These are phyloP conservation scores for Ornithoptera alexandrae DNA, from an alignment of 2,888 invertebrate species.

Conservation along the genomic window DNA sequence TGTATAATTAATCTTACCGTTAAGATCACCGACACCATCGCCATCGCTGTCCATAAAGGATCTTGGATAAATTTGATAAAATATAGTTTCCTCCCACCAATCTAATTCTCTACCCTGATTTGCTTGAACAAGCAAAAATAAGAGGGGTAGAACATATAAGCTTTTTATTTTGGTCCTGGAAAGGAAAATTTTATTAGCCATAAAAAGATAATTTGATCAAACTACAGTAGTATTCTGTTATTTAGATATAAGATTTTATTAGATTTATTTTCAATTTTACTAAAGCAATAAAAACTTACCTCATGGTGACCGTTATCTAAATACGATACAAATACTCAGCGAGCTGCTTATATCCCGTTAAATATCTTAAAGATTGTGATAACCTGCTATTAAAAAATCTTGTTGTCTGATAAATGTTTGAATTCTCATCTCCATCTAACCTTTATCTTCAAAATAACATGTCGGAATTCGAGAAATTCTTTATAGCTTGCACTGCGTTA, in stretches of 20 bases:
- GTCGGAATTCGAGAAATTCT: neutral
- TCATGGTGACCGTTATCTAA: constrained; percentile 11
- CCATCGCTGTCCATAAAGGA: constrained; percentile 89
- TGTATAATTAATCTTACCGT: constrained; percentile 53
- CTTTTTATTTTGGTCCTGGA: constrained; percentile 16
- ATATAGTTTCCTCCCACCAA: constrained; percentile 89
- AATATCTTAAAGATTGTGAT: constrained; percentile 24
- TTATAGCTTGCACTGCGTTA: constrained; percentile 19
- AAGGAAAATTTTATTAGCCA: constrained; percentile 4
- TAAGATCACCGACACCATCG: constrained; percentile 85
- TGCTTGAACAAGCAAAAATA: constrained; percentile 44
- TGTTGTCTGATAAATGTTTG: constrained; percentile 25
- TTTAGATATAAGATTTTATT: too few species aligned
- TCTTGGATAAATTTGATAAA: constrained; percentile 90
- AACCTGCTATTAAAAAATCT: constrained; percentile 18
- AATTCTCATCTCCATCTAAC: constrained; percentile 13
- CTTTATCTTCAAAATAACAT: constrained; percentile 20
- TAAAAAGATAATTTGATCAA: neutral
- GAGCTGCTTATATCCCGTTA: constrained; percentile 17
- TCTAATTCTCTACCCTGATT: constrained; percentile 54
- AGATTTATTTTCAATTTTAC: too few species aligned
- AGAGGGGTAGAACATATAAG: constrained; percentile 44
- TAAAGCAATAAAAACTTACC: constrained; percentile 8
- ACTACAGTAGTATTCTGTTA: neutral
- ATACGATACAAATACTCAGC: neutral